Base-by-base conservation (phyloP, 2,888 invertebrate genomes). In the Plagodis dolabraria region DNA sequence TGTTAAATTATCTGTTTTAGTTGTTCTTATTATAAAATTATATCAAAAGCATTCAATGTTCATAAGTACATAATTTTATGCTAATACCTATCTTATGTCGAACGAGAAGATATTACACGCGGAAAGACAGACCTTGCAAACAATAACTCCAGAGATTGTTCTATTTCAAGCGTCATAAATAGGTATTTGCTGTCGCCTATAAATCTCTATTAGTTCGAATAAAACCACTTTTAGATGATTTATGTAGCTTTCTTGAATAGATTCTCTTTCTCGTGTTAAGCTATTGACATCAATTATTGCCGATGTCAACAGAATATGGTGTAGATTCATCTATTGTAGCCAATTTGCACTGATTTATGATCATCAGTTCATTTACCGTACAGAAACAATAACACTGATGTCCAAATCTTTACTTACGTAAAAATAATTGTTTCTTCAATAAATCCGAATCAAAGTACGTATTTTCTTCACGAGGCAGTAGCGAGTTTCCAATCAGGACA, bases 141-240 rank as follows among this genome's bases (percentile, higher is more conserved):
- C 53, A 53, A 53, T 53, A 47, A 53, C 47, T 53, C 38, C 33
- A 12, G 6, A 38, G 38, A 53, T 53, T 53, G 53, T 40, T 40
- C 53, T 53, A 53, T 53, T 53, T 40, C 40, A 2, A 53, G 53
- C 38, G 7, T 47, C 47, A 53, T 53, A 36, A 53, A 53, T 53
- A 53, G 45, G 53, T 53, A 35, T 53, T 46, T 45, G 45, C 48
- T 50, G 57, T 33, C 22, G 38, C 55, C 60, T n/a, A 63, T 66
- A 57, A 59, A 66, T 66, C 54, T 62, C 54, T 33, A 61, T 67
- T 62, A 63, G 45, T 45, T 22, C 49, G 49, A 58, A 56, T 56
- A 53, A 60, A 63, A 64, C 54, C 44, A 50, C 62, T 57, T 56
- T 60, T 60, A 51, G 62, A 52, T 48, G 57, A 64, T 64, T 54